Conservation (phyloP, 2,797 vertebrate genomes). For the Kryptopterus vitreolus region DNA sequence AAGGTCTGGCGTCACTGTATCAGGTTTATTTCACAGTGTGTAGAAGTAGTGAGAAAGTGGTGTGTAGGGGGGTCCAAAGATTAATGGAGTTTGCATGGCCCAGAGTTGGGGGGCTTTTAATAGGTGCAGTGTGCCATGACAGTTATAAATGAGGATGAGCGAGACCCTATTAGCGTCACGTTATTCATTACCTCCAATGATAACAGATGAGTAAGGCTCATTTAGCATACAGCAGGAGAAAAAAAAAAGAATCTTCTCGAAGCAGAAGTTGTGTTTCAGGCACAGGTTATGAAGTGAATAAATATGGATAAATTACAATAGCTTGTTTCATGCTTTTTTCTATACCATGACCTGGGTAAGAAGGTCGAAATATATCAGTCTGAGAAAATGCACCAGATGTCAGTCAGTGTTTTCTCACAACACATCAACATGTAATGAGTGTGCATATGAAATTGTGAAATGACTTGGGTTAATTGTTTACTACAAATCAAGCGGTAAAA, state of each 20-base stretch:
- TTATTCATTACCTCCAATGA: conserved; percentile 58
- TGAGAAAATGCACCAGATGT: not conserved
- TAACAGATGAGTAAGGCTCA: conserved; percentile 56
- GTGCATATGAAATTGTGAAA: not conserved
- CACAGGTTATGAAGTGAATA: not conserved
- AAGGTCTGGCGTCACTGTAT: conserved; percentile 34
- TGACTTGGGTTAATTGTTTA: not conserved
- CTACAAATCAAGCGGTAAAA: not conserved
- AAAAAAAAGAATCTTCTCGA: conserved; percentile 30
- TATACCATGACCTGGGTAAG: not conserved
- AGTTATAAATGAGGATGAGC: conserved; percentile 53
- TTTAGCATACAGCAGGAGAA: conserved; percentile 45
- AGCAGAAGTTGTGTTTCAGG: conserved; percentile 10
- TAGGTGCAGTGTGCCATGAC: conserved; percentile 45
- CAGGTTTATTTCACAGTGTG: conserved; percentile 31
- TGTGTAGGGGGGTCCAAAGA: conserved; percentile 51
- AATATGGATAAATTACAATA: not conserved
- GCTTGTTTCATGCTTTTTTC: not conserved
- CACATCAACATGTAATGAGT: not conserved
- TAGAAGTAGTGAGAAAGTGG: conserved; percentile 4
- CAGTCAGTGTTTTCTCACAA: not conserved
- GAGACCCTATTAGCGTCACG: conserved; percentile 51
- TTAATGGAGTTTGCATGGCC: conserved; percentile 52
- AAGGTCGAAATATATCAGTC: not conserved
- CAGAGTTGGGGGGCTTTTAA: conserved; percentile 48